Conservation (phyloP, 1,140 invertebrate genomes). For the Aphelinus atriplicis region DNA sequence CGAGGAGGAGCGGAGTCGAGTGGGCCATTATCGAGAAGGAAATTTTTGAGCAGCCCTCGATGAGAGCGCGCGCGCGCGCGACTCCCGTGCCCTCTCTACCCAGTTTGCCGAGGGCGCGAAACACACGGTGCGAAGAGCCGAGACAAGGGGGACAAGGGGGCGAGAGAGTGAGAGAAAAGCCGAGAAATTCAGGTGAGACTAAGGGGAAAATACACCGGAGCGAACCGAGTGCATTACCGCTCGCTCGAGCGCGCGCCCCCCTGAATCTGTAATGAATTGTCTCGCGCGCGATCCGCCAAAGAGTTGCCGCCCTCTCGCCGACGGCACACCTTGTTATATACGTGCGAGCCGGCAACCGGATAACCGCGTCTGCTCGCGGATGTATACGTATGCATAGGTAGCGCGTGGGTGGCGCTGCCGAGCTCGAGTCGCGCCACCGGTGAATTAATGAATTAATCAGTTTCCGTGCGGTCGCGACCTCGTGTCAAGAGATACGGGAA, state of each 20-base stretch:
- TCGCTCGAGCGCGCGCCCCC: background rate
- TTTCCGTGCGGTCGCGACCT: background rate
- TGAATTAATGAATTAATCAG: conserved; percentile 34
- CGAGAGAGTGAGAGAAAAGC: background rate
- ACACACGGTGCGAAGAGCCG: background rate
- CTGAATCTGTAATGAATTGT: conserved; percentile 33
- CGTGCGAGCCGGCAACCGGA: background rate
- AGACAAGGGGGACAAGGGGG: background rate
- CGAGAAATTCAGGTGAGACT: too few relatives aligned
- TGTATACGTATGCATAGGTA: too few relatives aligned
- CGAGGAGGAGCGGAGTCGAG: background rate
- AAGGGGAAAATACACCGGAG: too few relatives aligned
- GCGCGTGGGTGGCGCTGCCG: too few relatives aligned
- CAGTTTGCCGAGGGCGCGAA: too few relatives aligned
- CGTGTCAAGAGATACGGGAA: conserved; percentile 11
- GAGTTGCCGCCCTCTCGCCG: background rate
- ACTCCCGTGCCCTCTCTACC: too few relatives aligned
- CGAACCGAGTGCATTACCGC: conserved; percentile 8
- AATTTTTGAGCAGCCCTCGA: conserved; percentile 7
- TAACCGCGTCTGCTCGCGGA: too few relatives aligned
- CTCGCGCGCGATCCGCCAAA: background rate
- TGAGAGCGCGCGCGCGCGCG: too few relatives aligned
- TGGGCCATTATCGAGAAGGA: conserved; percentile 14
- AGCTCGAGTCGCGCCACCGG: background rate
- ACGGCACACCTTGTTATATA: background rate